Base-by-base conservation (phyloP, 2,113 vertebrate species). In the Anser cygnoides region DNA sequence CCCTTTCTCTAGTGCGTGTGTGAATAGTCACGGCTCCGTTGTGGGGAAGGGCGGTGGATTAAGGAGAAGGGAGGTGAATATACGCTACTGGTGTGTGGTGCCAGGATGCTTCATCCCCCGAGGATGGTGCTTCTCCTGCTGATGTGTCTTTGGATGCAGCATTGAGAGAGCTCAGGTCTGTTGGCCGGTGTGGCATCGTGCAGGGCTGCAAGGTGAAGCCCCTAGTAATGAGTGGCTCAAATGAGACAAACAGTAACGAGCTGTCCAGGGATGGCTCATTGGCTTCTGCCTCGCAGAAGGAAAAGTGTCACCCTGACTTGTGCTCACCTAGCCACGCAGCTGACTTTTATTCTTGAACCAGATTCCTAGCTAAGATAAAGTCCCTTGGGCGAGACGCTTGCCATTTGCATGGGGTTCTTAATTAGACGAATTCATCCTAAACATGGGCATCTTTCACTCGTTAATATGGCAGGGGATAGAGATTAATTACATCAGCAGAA, bases 401-500 rank as follows among this genome's bases (percentile, higher is more conserved):
- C 26, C 49, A 29, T 72, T 95, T 84, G 73, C 57, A 63, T 13
- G 44, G 65, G 29, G 33, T 15, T 94, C 58, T 61, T 95, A 84
- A 94, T 95, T 81, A 79, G 76, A 72, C 55, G 55, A 81, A 75
- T 79, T 90, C 2, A 65, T 90, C 73, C 65, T 79, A 72, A 95
- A 71, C 33, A 46, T 6, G 6, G 26, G 13, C 28, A 46, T 92
- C 29, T 87, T 90, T 87, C 52, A 89, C 70, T 72, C 37, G 8
- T 65, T 95, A 73, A 68, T 89, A 29, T 84, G 66, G 31, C 49
- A 81, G 44, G 33, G 29, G 54, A 68, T 58, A 49, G 67, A 83
- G 62, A 89, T 92, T 43, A 89, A 84, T 92, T 73, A 61, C 35
- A 76, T 93, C 73, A 85, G 66, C 68, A 70, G 70, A 72, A 93